Evolutionary conservation across 2,888 invertebrate genomes (phyloP).

Genomic region (Zele albiditarsus): DNA sequence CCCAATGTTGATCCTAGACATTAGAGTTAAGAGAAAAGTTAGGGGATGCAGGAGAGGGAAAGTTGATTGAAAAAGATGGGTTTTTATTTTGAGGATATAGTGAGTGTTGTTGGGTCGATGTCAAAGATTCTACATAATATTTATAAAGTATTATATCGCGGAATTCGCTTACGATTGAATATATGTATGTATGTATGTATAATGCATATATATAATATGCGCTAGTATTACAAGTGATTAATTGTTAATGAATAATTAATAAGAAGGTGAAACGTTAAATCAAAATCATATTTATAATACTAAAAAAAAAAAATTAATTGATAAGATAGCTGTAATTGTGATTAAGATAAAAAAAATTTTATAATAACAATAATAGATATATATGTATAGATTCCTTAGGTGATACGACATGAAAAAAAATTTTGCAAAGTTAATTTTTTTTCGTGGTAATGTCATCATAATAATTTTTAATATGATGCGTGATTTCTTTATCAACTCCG

Average conservation of each 20-base stretch:
- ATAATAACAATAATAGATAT: constrained; percentile 54
- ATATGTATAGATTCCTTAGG: constrained; percentile 49
- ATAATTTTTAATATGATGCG: constrained; percentile 20
- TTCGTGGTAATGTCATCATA: constrained; percentile 37
- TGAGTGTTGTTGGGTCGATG: constrained; percentile 49
- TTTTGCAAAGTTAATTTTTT: constrained; percentile 49
- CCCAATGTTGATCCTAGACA: constrained; percentile 48
- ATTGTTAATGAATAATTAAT: constrained; percentile 57
- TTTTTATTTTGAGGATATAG: constrained; percentile 25
- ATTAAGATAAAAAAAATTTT: constrained; percentile 42
- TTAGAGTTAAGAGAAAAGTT: constrained; percentile 32
- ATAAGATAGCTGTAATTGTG: constrained; percentile 41
- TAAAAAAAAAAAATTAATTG: constrained; percentile 51
- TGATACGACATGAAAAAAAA: constrained; percentile 67
- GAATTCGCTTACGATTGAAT: constrained; percentile 51
- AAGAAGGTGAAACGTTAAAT: constrained; percentile 53
- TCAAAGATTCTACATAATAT: constrained; percentile 53
- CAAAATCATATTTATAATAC: constrained; percentile 60
- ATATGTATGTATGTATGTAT: constrained; percentile 41
- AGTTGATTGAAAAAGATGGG: constrained; percentile 36
- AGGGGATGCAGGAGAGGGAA: constrained; percentile 50
- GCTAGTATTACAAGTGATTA: constrained; percentile 50
- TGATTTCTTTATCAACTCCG: constrained; percentile 50
- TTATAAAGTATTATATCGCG: constrained; percentile 61
- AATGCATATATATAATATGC: constrained; percentile 46